phyloP scores from a whole-genome alignment of 2,888 invertebrate species.

The Dastarcus helophoroides region DNA sequence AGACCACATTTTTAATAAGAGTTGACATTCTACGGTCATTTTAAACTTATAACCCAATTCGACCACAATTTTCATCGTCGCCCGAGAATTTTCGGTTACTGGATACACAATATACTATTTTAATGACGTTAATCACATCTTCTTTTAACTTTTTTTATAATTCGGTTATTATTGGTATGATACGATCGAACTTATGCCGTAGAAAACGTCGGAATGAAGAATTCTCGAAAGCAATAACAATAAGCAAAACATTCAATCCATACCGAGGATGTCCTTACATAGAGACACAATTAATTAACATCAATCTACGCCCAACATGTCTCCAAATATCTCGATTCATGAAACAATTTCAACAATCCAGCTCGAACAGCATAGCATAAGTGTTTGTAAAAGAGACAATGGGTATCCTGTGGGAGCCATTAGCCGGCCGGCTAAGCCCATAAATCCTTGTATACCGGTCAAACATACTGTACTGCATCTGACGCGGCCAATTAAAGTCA shows the following conservation, averaged over 20 bases:
- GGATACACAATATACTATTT: no score
- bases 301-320: slow-evolving; percentile 11
- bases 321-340: slow-evolving; percentile 1
- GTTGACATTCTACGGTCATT: no score
- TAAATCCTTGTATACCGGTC: slow-evolving; percentile 25
- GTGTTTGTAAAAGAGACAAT: background rate
- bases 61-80: no score
- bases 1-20: no score
- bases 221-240: slow-evolving; percentile 14
- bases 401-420: slow-evolving; percentile 29
- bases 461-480: slow-evolving; percentile 25
- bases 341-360: background rate
- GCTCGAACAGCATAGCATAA: background rate
- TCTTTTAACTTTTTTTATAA: slow-evolving; percentile 22
- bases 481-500: slow-evolving; percentile 28
- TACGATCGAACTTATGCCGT: slow-evolving; percentile 26
- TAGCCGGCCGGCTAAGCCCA: slow-evolving; percentile 17
- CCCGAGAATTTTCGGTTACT: no score
- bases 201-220: no score
- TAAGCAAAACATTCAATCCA: slow-evolving; percentile 15
- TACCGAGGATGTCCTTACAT: slow-evolving; percentile 12
- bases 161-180: slow-evolving; percentile 23
- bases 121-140: no score
- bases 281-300: slow-evolving; percentile 17
- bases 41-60: no score